A percentile compares a stretch with the other conserved stretches of the same genome.
phyloP scores from a whole-genome alignment of 2,888 invertebrate species.

The Leistus spinibarbis region DNA sequence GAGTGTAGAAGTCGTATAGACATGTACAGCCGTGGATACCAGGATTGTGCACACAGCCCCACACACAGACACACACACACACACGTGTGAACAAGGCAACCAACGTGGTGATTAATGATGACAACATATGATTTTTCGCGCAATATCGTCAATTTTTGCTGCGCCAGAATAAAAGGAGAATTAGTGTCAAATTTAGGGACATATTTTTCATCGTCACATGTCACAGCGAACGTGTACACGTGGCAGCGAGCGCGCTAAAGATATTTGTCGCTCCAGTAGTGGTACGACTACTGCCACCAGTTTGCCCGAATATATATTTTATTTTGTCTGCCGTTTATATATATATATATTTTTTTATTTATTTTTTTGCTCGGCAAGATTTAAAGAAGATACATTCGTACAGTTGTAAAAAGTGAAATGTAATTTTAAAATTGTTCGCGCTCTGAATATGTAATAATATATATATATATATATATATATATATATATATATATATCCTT shows the following conservation, averaged over 20 bases:
- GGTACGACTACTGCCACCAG: background rate
- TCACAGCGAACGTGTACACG: conserved; percentile 19
- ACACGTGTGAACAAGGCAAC: background rate
- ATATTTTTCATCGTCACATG: conserved; percentile 37
- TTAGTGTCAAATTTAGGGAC: conserved; percentile 34
- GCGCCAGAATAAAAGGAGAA: conserved; percentile 33
- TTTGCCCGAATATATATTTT: background rate
- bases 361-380: background rate
- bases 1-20: too few relatives aligned
- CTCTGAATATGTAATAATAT: conserved; percentile 8
- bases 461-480: too few relatives aligned
- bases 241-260: background rate
- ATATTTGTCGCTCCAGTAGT: conserved; percentile 22
- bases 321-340: too few relatives aligned
- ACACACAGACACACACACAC: too few relatives aligned
- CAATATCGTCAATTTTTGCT: conserved; percentile 31
- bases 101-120: conserved; percentile 27
- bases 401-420: conserved; percentile 23
- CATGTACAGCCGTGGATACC: too few relatives aligned
- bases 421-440: conserved; percentile 27
- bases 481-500: too few relatives aligned
- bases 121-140: conserved; percentile 29
- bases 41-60: too few relatives aligned
- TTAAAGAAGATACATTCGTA: conserved; percentile 36
- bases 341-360: background rate